Evolutionary conservation across 2,888 invertebrate genomes (phyloP).

Genomic region (Cantharis rufa): DNA sequence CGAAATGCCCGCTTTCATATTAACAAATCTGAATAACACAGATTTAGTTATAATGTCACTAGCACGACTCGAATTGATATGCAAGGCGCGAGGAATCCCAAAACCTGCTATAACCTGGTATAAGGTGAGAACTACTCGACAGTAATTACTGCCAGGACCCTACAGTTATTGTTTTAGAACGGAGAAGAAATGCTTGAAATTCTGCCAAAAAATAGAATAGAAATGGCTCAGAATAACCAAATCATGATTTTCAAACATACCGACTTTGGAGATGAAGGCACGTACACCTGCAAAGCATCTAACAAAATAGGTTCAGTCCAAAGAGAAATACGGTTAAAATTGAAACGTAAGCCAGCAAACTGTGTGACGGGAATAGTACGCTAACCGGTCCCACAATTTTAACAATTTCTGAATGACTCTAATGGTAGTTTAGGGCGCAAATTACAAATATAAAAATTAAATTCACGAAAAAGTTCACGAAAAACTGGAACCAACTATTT

Average conservation of each 20-base stretch:
- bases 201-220: constrained; percentile 40
- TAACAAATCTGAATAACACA: constrained; percentile 57
- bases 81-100: constrained; percentile 65
- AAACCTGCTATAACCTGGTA: constrained; percentile 70
- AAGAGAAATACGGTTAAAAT: constrained; percentile 52
- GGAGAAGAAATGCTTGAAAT: constrained; percentile 35
- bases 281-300: constrained; percentile 60
- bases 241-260: constrained; percentile 61
- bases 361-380: no score
- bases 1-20: constrained; percentile 51
- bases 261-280: constrained; percentile 63
- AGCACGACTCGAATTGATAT: constrained; percentile 55
- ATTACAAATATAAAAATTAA: no score
- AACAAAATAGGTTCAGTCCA: constrained; percentile 59
- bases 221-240: constrained; percentile 47
- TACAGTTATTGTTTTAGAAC: constrained; percentile 28
- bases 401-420: no score
- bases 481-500: no score
- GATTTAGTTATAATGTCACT: constrained; percentile 50
- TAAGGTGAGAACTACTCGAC: constrained; percentile 61
- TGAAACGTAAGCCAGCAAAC: constrained; percentile 56
- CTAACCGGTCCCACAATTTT: no score
- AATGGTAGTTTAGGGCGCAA: no score
- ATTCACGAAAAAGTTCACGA: no score
- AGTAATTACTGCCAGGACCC: constrained; percentile 23